A percentile compares a stretch with the other conserved stretches of the same genome.
Conservation (phyloP, 1,140 invertebrate genomes). For the Leptinotarsa lineolata region DNA sequence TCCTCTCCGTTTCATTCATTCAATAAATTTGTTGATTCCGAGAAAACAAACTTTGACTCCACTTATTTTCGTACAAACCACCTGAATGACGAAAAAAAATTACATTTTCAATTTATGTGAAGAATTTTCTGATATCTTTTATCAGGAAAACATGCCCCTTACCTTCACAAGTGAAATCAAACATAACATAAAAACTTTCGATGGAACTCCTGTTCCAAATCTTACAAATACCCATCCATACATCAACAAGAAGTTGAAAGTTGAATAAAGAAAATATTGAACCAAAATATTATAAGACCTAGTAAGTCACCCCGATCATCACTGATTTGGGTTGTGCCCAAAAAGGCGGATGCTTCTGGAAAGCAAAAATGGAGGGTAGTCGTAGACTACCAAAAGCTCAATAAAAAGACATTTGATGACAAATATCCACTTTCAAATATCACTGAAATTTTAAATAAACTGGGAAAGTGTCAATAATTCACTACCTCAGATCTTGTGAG, state of each 20-base stretch:
- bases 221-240: slow-evolving; percentile 48
- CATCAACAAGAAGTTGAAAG: slow-evolving; percentile 50
- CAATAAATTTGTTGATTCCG: slow-evolving; percentile 21
- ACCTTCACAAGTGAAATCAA: slow-evolving; percentile 39
- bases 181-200: slow-evolving; percentile 46
- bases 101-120: slow-evolving; percentile 35
- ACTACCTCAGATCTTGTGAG: slow-evolving; percentile 54
- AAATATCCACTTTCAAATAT: slow-evolving; percentile 61
- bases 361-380: slow-evolving; percentile 51
- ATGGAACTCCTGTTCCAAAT: slow-evolving; percentile 49
- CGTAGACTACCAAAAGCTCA: slow-evolving; percentile 52
- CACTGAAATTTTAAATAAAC: slow-evolving; percentile 52
- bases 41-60: background rate
- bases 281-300: slow-evolving; percentile 44
- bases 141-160: slow-evolving; percentile 32
- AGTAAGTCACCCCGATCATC: slow-evolving; percentile 54
- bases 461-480: slow-evolving; percentile 54
- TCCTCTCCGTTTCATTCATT: slow-evolving; percentile 26
- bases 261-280: slow-evolving; percentile 48
- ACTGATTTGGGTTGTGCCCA: slow-evolving; percentile 35
- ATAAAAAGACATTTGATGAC: slow-evolving; percentile 49
- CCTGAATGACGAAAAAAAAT: slow-evolving; percentile 32
- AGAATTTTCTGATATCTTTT: slow-evolving; percentile 40
- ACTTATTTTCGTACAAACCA: slow-evolving; percentile 24
- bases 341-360: slow-evolving; percentile 42